Evolutionary conservation across 37 sponge, comb jelly and placozoan genomes (phyloP).

Genomic region (Theonella swinhoei): DNA sequence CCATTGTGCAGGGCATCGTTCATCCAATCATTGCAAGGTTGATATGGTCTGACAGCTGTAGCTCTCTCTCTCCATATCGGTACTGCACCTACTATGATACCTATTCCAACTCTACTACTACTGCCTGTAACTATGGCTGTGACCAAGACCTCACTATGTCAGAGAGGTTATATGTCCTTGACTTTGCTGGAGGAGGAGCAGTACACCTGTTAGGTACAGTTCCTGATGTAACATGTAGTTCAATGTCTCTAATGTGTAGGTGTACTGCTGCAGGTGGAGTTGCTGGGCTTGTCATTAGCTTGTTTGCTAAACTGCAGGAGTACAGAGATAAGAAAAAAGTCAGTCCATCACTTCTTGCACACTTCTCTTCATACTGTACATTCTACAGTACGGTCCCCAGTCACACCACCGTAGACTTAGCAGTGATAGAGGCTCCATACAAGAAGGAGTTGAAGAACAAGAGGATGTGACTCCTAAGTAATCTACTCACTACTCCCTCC

Average conservation of each 20-base stretch:
- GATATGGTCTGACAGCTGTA: slow-evolving; percentile 66
- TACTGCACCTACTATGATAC: slow-evolving; percentile 45
- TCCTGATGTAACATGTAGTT: neutral
- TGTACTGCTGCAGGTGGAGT: slow-evolving; percentile 64
- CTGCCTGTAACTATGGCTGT: slow-evolving; percentile 17
- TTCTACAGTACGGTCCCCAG: too few relatives aligned
- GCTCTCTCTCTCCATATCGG: slow-evolving; percentile 76
- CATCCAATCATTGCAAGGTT: slow-evolving; percentile 74
- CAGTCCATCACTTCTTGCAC: neutral
- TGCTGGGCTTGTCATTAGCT: slow-evolving; percentile 68
- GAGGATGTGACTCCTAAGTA: slow-evolving; percentile 36
- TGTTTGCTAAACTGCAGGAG: slow-evolving; percentile 79
- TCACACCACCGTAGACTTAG: too few relatives aligned
- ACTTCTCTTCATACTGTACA: too few relatives aligned
- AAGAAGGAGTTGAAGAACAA: slow-evolving; percentile 1
- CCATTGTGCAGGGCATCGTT: slow-evolving; percentile 59
- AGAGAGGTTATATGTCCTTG: slow-evolving; percentile 74
- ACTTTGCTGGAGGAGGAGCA: slow-evolving; percentile 93
- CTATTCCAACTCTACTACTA: neutral
- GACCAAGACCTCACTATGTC: neutral
- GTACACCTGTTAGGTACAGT: slow-evolving; percentile 86
- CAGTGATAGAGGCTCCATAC: too few relatives aligned
- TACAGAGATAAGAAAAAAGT: slow-evolving; percentile 32
- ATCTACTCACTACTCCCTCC: neutral
- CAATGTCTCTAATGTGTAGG: neutral